Base-by-base conservation (phyloP, 35 echinoderm and acorn worm species). In the Ophioderma brevispina region DNA sequence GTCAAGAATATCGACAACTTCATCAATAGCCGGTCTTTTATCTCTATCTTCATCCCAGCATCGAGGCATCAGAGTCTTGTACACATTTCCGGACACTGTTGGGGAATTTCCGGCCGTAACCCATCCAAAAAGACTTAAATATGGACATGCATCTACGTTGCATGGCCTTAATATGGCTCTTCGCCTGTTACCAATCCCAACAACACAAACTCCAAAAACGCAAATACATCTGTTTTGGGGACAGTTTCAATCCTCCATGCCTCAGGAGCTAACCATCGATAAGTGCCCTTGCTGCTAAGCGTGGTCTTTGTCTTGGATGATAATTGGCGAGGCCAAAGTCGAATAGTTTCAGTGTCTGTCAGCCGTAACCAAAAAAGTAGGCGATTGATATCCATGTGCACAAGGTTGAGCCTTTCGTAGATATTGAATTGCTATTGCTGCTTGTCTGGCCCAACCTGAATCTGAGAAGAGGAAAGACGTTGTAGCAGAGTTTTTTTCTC, bases 331-430 rank as follows among this genome's bases (percentile, higher is more conserved):
- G 8, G 1, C 80, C 80, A 6, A 82, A 82, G 80, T 82, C 80
- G 25, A 36, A 82, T 0, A 82, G 37, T 43, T 82, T 82, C 17
- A 82, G 19, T 1, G 80, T 82, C 35, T 38, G 42, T 82, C 80
- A 0, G 37, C 35, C 37, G 32, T 82, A 3, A 82, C 42, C 1
- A 82, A n/a, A 1, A 82, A 40, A 40, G 39, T 82, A 13, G 80
- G 80, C 25, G 80, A 82, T 82, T 82, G 0, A 82, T 38, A n/a
- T 82, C 80, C 34, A 36, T 43, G 35, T 82, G 80, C 13, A 38
- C 37, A 43, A 41, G 10, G 25, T 32, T 6, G 8, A 0, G 19
- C 0, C n/a, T 1, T 31, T 31, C 35, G 80, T 15, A 82, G 8
- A 32, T 82, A 82, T 39, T 43, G n/a, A 25, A 82, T 38, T 11